Conservation (phyloP, 2,888 invertebrate genomes). For the Athalia cordata region DNA sequence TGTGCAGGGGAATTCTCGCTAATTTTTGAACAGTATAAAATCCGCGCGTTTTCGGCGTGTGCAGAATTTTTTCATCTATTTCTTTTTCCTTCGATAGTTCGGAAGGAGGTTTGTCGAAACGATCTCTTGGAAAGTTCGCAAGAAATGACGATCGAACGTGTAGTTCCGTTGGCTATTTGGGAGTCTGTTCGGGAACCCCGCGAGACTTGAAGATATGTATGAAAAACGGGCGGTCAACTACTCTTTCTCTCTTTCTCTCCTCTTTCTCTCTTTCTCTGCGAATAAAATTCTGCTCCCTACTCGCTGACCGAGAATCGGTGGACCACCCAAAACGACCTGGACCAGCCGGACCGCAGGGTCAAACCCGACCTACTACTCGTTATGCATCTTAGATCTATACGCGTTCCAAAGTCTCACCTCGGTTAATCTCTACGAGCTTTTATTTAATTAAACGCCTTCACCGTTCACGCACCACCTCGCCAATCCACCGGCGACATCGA, state of each 20-base stretch:
- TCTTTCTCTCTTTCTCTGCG: too few species aligned
- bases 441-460: constrained; percentile 72
- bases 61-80: neutral
- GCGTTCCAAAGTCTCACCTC: constrained; percentile 63
- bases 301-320: constrained; percentile 54
- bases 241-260: too few species aligned
- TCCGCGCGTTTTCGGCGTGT: neutral
- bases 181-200: constrained; percentile 30
- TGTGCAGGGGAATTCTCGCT: too few species aligned
- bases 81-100: neutral
- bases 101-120: constrained; percentile 63
- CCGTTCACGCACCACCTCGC: constrained; percentile 43
- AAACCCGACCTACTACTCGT: constrained; percentile 67
- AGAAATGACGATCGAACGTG: constrained; percentile 67
- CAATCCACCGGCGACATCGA: neutral
- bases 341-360: constrained; percentile 55
- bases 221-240: too few species aligned
- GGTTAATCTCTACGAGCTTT: constrained; percentile 73
- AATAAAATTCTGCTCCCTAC: too few species aligned
- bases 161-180: constrained; percentile 18
- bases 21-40: too few species aligned
- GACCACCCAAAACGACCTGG: constrained; percentile 72
- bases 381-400: constrained; percentile 72
- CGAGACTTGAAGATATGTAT: too few species aligned
- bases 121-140: constrained; percentile 65